These are phyloP conservation scores for Psittacus erithacus DNA, from an alignment of 2,113 vertebrate genomes.

Conservation along the genomic window DNA sequence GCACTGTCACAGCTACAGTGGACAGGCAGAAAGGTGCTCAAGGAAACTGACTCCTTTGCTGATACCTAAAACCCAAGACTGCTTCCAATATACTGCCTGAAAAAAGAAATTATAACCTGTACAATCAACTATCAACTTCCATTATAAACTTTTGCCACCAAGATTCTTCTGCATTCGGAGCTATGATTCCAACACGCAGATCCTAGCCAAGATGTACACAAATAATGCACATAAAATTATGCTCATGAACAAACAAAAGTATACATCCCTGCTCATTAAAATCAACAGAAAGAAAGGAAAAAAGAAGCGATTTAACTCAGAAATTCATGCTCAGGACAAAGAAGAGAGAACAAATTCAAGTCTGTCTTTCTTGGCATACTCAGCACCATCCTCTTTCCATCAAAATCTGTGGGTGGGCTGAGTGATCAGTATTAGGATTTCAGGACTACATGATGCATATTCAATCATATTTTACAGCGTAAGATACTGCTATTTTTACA, in stretches of 20 bases:
- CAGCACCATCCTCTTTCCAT: background rate
- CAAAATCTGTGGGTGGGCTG: background rate
- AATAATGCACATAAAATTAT: background rate
- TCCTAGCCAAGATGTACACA: background rate
- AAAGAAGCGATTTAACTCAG: background rate
- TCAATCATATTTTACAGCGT: background rate
- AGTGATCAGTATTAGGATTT: background rate
- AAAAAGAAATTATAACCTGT: background rate
- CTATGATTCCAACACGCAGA: background rate
- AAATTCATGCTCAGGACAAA: background rate
- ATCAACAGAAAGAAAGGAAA: background rate
- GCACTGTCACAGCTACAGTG: background rate
- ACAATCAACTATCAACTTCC: background rate
- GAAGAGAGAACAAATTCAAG: background rate
- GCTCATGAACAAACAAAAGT: background rate
- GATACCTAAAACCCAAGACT: background rate
- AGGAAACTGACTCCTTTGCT: background rate
- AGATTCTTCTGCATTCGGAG: background rate
- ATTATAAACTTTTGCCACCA: background rate
- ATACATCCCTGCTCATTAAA: background rate
- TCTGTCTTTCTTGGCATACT: background rate
- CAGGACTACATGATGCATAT: rapidly evolving
- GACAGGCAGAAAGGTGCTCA: background rate
- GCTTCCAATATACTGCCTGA: background rate
- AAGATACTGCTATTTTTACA: background rate